phyloP scores from a whole-genome alignment of 53 echinoderm and acorn worm genomes.

The Temnopleurus reevesii region DNA sequence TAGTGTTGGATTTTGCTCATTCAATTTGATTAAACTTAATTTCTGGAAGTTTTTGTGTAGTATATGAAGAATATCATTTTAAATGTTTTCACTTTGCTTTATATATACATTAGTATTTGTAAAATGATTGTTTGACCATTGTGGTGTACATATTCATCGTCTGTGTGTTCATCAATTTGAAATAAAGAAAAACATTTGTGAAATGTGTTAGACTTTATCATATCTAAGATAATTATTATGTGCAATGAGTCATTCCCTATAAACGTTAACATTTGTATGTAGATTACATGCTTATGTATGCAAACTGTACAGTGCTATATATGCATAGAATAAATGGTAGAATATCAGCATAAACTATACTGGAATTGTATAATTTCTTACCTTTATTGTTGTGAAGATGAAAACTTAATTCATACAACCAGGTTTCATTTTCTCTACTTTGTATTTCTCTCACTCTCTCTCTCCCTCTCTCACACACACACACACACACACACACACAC shows the following conservation, averaged over 20 bases:
- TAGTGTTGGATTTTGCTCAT: no score
- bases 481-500: no score
- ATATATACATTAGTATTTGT: background rate
- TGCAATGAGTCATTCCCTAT: conserved; percentile 27
- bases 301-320: conserved; percentile 20
- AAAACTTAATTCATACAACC: no score
- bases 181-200: background rate
- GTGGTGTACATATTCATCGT: background rate
- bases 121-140: background rate
- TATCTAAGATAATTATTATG: background rate
- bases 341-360: background rate
- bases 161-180: background rate
- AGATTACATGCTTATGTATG: background rate
- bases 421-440: no score
- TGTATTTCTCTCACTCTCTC: no score
- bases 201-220: background rate
- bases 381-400: no score
- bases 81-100: no score
- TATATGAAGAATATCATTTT: no score
- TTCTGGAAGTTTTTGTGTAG: no score
- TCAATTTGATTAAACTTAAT: no score
- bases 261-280: background rate
- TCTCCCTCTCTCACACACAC: no score
- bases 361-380: no score
- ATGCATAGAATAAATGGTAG: conserved; percentile 36